These are phyloP conservation scores for Myopa tessellatipennis DNA, from an alignment of 2,888 invertebrate species.

Conservation along the genomic window DNA sequence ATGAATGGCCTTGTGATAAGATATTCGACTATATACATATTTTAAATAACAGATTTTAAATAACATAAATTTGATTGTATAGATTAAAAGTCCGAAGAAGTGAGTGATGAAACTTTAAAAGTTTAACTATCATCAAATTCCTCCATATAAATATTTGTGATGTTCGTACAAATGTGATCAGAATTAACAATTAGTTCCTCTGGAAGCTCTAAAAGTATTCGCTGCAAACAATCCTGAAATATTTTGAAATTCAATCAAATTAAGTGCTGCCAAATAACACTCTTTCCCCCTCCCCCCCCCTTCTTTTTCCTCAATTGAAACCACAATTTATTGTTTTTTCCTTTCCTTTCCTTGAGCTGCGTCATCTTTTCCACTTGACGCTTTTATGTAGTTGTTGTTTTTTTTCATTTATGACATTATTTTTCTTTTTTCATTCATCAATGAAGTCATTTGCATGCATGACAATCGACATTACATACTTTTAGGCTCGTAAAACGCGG, in stretches of 20 bases:
- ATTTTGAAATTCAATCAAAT: slow-evolving; percentile 59
- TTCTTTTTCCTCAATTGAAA: background rate
- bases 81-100: no score
- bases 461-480: slow-evolving; percentile 63
- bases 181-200: slow-evolving; percentile 14
- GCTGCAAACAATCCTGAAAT: background rate
- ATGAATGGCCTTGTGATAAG: no score
- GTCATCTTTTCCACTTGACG: background rate
- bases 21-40: no score
- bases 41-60: no score
- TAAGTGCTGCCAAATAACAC: slow-evolving; percentile 53
- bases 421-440: slow-evolving; percentile 42
- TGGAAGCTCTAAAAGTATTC: background rate
- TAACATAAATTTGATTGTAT: no score
- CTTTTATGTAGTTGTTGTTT: slow-evolving; percentile 2
- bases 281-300: slow-evolving; percentile 23
- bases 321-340: slow-evolving; percentile 36
- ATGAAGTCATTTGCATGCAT: slow-evolving; percentile 66
- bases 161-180: background rate
- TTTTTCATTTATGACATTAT: background rate
- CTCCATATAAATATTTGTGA: no score
- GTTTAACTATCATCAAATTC: no score
- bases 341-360: slow-evolving; percentile 11
- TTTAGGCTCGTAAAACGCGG: slow-evolving; percentile 53
- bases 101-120: no score